Percentiles rank a stretch among this genome's conserved stretches.
Conservation (phyloP, 2,113 vertebrate genomes). For the Naja naja region DNA sequence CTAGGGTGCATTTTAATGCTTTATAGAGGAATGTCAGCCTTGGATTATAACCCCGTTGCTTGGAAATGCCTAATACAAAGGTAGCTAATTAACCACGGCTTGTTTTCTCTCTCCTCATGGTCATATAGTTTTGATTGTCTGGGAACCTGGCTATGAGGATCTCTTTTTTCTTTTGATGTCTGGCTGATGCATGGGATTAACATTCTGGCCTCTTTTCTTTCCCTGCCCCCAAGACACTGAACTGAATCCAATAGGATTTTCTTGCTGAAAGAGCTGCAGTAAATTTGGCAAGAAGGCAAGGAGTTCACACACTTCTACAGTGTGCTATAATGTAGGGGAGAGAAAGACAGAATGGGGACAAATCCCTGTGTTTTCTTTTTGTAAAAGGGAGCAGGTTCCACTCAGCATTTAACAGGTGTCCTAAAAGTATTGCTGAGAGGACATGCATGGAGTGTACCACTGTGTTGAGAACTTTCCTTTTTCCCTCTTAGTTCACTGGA, state of each 20-base stretch:
- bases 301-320: not conserved
- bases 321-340: too few relatives aligned
- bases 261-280: not conserved
- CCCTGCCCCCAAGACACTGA: not conserved
- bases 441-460: not conserved
- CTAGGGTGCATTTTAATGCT: not conserved
- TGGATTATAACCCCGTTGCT: not conserved
- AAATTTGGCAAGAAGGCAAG: not conserved
- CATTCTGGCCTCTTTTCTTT: constrained; percentile 14
- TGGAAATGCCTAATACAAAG: not conserved
- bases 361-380: not conserved
- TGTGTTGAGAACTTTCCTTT: not conserved
- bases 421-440: not conserved
- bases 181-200: constrained; percentile 1
- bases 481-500: not conserved
- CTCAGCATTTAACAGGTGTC: not conserved
- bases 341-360: not conserved
- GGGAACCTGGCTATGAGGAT: not conserved
- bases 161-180: constrained; percentile 5
- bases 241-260: constrained; percentile 14
- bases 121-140: constrained; percentile 20
- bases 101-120: not conserved
- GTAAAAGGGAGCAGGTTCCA: not conserved
- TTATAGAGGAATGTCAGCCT: not conserved
- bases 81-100: not conserved